Conservation (phyloP, 2,113 vertebrate genomes). For the Pelecanoides urinatrix region DNA sequence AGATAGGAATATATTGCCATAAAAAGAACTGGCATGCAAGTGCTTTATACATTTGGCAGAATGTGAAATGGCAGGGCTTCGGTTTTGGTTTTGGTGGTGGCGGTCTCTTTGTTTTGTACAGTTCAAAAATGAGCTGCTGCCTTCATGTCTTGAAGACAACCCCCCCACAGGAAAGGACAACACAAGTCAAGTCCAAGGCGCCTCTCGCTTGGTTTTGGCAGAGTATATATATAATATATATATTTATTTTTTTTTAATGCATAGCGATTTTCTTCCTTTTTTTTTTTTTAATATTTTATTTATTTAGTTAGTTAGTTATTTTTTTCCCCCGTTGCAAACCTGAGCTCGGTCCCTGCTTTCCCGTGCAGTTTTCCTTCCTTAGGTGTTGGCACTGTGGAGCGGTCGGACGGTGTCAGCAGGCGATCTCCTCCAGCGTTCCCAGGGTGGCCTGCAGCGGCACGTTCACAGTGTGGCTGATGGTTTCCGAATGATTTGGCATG, state of each 20-base stretch:
- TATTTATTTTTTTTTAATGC: conserved; percentile 34
- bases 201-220: conserved; percentile 72
- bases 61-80: conserved; percentile 54
- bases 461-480: conserved; percentile 95
- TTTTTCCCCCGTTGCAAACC: conserved; percentile 59
- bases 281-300: neutral
- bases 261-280: conserved; percentile 54
- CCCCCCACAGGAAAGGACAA: conserved; percentile 58
- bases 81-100: neutral
- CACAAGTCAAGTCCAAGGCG: conserved; percentile 67
- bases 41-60: conserved; percentile 68
- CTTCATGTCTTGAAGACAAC: conserved; percentile 46
- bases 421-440: conserved; percentile 94
- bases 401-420: conserved; percentile 83
- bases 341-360: conserved; percentile 69
- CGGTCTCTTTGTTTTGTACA: conserved; percentile 28
- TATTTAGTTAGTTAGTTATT: too few species aligned
- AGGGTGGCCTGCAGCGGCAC: conserved; percentile 93
- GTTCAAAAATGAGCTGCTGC: conserved; percentile 61
- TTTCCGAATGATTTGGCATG: conserved; percentile 92
- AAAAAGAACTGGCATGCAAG: conserved; percentile 70
- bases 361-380: conserved; percentile 52
- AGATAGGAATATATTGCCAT: conserved; percentile 35
- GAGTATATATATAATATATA: conserved; percentile 66
- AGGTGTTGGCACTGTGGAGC: conserved; percentile 20